Percentiles rank a stretch among this genome's conserved stretches.
Evolutionary conservation across 2,888 invertebrate genomes (phyloP).

Genomic region (Rhamnusium bicolor): DNA sequence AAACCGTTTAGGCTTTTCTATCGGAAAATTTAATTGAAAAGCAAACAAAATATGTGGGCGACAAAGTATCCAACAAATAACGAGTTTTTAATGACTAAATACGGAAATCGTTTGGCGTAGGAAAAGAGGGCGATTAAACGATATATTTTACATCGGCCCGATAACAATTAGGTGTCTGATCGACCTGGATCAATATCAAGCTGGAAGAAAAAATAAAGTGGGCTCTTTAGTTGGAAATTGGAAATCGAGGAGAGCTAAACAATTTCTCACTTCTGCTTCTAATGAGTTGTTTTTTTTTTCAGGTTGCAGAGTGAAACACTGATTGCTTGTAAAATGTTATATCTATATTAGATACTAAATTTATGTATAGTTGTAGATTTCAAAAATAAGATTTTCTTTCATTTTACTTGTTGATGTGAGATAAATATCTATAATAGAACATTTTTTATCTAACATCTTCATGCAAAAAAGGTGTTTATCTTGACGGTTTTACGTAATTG

Average conservation of each 20-base stretch:
- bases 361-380: too few species aligned
- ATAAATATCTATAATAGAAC: too few species aligned
- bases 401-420: too few species aligned
- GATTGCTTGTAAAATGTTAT: not conserved
- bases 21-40: constrained; percentile 4
- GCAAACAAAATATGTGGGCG: constrained; percentile 7
- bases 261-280: not conserved
- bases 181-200: constrained; percentile 30
- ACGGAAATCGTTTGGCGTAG: constrained; percentile 28
- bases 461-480: too few species aligned
- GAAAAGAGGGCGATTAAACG: constrained; percentile 29
- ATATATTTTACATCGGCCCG: constrained; percentile 37
- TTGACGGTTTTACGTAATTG: too few species aligned
- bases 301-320: not conserved
- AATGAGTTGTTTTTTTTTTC: not conserved
- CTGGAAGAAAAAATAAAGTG: constrained; percentile 26
- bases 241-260: constrained; percentile 7
- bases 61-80: constrained; percentile 35
- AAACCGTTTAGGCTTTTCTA: not conserved
- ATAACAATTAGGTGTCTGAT: constrained; percentile 38
- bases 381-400: too few species aligned
- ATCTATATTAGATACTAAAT: not conserved
- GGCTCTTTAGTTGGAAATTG: constrained; percentile 31
- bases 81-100: constrained; percentile 40
- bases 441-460: too few species aligned